Percentiles rank a stretch among this genome's conserved stretches.
phyloP scores from a whole-genome alignment of 1,140 invertebrate species.

The Teleopsis dalmanni region DNA sequence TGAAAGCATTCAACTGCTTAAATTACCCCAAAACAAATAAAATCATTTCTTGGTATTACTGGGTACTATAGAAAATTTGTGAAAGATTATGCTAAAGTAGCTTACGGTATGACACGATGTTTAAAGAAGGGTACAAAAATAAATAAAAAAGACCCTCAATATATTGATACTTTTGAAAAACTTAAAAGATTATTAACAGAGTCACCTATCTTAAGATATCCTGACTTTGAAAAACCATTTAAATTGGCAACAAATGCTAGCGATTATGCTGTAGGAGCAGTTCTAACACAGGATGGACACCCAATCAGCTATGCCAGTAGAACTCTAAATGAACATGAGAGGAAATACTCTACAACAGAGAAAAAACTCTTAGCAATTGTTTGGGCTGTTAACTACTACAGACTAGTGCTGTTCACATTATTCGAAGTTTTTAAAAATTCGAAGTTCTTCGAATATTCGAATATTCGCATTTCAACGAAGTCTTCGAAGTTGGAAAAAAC shows the following conservation, averaged over 20 bases:
- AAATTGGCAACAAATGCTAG: no score
- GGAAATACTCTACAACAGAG: no score
- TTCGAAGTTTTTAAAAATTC: neutral
- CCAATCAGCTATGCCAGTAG: no score
- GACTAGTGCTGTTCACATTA: slow-evolving; percentile 1
- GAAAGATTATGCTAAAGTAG: neutral
- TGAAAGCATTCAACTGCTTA: neutral
- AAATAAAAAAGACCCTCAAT: neutral
- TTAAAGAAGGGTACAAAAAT: slow-evolving; percentile 4
- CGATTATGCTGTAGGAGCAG: no score
- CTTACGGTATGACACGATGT: neutral
- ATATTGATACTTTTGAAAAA: slow-evolving; percentile 11
- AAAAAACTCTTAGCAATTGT: no score
- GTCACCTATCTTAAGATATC: slow-evolving; percentile 3
- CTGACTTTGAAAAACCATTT: slow-evolving; percentile 2
- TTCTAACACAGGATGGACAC: no score
- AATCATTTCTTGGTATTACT: neutral
- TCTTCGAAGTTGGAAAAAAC: no score
- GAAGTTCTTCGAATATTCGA: slow-evolving; percentile 2
- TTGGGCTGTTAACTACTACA: slow-evolving; percentile 8
- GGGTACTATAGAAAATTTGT: slow-evolving; percentile 1
- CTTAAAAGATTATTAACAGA: slow-evolving; percentile 4
- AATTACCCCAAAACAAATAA: neutral
- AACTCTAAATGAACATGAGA: no score
- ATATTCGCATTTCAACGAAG: neutral